A percentile compares a stretch with the other conserved stretches of the same genome.
phyloP scores from a whole-genome alignment of 1,140 invertebrate genomes.

The Zaprionus davidi region DNA sequence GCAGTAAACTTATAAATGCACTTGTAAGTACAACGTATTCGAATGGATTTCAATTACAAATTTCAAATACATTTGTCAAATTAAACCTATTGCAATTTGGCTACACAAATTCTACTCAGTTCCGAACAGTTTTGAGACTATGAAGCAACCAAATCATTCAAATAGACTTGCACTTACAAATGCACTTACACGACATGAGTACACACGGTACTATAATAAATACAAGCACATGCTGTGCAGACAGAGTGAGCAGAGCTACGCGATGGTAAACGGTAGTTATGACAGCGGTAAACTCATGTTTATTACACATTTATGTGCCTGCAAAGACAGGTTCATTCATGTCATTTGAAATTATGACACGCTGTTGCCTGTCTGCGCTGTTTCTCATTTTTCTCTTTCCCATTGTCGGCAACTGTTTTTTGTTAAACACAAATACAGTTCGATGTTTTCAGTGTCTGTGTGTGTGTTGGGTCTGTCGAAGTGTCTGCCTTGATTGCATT shows the following conservation, averaged over 20 bases:
- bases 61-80: not conserved
- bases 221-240: not conserved
- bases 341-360: constrained; percentile 51
- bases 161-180: not conserved
- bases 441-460: not conserved
- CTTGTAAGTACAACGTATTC: not conserved
- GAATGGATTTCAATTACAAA: not conserved
- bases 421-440: not conserved
- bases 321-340: constrained; percentile 17
- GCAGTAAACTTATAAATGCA: not conserved
- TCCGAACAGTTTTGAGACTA: too few relatives aligned
- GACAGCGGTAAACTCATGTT: not conserved
- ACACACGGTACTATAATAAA: not conserved
- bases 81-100: not conserved
- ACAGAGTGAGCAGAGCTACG: not conserved
- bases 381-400: not conserved
- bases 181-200: not conserved
- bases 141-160: constrained; percentile 6
- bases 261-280: not conserved
- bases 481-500: constrained; percentile 29
- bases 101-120: too few relatives aligned
- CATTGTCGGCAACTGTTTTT: constrained; percentile 1
- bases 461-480: constrained; percentile 25
- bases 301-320: constrained; percentile 1
- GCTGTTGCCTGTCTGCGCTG: not conserved